Conservation (phyloP, 1,140 invertebrate species). For the Dufourea novaeangliae region DNA sequence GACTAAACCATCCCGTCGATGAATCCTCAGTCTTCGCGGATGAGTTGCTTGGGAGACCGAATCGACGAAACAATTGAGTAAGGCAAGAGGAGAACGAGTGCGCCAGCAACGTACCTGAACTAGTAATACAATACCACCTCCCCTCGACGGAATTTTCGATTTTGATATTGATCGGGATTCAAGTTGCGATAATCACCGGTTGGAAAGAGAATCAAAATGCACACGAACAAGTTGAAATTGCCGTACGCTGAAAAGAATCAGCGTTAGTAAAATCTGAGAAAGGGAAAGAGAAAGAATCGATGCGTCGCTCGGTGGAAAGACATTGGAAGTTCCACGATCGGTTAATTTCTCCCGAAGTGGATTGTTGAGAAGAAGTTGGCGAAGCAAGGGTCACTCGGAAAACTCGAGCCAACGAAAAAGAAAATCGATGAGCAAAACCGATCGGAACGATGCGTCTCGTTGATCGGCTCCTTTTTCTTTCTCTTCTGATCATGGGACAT, state of each 20-base stretch:
- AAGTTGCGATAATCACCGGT: neutral
- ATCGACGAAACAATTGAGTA: neutral
- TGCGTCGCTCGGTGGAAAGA: slow-evolving; percentile 4
- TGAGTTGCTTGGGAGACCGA: slow-evolving; percentile 43
- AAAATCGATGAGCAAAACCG: neutral
- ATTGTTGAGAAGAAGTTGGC: neutral
- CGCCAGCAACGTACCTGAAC: neutral
- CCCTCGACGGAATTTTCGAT: too few species aligned
- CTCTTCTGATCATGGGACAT: slow-evolving; percentile 25
- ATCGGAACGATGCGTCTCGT: slow-evolving; percentile 24
- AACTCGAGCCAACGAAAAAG: neutral
- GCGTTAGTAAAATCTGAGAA: neutral
- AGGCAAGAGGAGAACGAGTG: too few species aligned
- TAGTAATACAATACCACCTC: neutral
- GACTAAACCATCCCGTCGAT: slow-evolving; percentile 71
- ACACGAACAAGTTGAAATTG: neutral
- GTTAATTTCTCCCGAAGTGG: neutral
- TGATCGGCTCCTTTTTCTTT: slow-evolving; percentile 53
- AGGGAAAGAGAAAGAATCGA: neutral
- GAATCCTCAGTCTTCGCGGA: slow-evolving; percentile 75
- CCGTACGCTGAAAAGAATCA: neutral
- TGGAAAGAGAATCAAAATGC: neutral
- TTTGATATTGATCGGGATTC: neutral
- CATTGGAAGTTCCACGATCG: neutral
- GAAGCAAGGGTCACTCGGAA: neutral